phyloP scores from a whole-genome alignment of 2,113 vertebrate genomes.

The Dolichallabes microphthalmus region DNA sequence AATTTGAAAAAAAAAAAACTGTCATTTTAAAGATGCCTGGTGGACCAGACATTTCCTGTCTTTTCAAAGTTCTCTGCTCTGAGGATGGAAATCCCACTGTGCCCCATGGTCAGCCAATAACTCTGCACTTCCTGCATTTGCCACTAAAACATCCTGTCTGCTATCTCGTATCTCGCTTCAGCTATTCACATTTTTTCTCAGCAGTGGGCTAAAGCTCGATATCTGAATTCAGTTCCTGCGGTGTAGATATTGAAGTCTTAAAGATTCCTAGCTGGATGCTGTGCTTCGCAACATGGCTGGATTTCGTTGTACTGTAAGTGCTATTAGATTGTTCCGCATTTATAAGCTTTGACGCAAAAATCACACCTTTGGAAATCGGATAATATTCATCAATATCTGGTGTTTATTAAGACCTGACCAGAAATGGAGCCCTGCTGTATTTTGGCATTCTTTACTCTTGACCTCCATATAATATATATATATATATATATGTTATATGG shows the following conservation, averaged over 20 bases:
- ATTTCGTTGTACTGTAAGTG: conserved; percentile 43
- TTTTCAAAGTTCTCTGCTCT: conserved; percentile 10
- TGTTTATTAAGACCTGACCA: not conserved
- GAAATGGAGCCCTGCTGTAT: not conserved
- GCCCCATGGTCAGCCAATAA: conserved; percentile 40
- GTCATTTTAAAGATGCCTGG: conserved; percentile 48
- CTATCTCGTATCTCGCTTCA: not conserved
- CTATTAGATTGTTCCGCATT: conserved; percentile 42
- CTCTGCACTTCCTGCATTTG: conserved; percentile 36
- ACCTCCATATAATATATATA: no score
- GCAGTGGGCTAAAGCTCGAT: conserved; percentile 50
- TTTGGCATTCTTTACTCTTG: not conserved
- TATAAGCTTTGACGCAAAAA: conserved; percentile 29
- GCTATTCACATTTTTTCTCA: conserved; percentile 25
- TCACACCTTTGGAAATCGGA: conserved; percentile 1
- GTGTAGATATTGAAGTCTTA: conserved; percentile 62
- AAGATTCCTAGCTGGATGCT: conserved; percentile 50
- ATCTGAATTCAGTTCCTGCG: conserved; percentile 40
- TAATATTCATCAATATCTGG: not conserved
- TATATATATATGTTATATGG: no score
- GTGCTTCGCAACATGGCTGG: conserved; percentile 44
- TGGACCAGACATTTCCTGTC: conserved; percentile 37
- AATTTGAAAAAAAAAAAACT: conserved; percentile 69
- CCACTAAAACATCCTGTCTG: conserved; percentile 35
- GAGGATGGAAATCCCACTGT: conserved; percentile 30